phyloP scores from a whole-genome alignment of 1,140 invertebrate species.

The Sminthurinus signatus region DNA sequence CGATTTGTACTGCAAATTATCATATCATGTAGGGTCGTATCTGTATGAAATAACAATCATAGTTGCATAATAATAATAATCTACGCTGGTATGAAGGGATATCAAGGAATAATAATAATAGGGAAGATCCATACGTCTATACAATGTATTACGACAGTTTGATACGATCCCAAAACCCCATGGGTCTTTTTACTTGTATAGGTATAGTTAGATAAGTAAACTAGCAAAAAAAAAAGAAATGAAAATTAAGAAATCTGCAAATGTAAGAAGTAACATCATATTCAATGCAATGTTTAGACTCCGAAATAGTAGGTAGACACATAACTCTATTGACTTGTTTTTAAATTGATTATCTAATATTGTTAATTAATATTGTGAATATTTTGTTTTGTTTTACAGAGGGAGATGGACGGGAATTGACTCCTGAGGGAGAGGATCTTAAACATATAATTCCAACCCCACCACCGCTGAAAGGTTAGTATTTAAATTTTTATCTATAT shows the following conservation, averaged over 20 bases:
- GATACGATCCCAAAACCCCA: neutral
- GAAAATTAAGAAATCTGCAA: too few species aligned
- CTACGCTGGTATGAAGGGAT: too few species aligned
- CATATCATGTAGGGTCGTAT: too few species aligned
- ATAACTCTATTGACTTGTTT: too few species aligned
- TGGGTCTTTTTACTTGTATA: neutral
- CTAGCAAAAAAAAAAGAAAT: too few species aligned
- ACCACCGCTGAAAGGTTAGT: slow-evolving; percentile 38
- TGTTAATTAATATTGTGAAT: neutral
- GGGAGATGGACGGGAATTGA: slow-evolving; percentile 37
- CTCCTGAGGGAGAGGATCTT: slow-evolving; percentile 37
- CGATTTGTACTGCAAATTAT: too few species aligned
- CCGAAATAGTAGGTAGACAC: too few species aligned
- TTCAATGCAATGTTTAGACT: too few species aligned
- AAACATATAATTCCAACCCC: slow-evolving; percentile 36
- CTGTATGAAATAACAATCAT: too few species aligned
- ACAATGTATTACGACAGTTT: neutral
- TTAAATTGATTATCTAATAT: neutral
- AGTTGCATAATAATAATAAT: too few species aligned
- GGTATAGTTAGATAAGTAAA: neutral
- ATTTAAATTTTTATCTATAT: too few species aligned
- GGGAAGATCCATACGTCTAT: neutral
- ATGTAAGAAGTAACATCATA: too few species aligned
- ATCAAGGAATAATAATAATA: neutral
- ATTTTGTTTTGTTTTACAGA: slow-evolving; percentile 33